Base-by-base conservation (phyloP, 2,113 vertebrate species). In the Vidua chalybeata region DNA sequence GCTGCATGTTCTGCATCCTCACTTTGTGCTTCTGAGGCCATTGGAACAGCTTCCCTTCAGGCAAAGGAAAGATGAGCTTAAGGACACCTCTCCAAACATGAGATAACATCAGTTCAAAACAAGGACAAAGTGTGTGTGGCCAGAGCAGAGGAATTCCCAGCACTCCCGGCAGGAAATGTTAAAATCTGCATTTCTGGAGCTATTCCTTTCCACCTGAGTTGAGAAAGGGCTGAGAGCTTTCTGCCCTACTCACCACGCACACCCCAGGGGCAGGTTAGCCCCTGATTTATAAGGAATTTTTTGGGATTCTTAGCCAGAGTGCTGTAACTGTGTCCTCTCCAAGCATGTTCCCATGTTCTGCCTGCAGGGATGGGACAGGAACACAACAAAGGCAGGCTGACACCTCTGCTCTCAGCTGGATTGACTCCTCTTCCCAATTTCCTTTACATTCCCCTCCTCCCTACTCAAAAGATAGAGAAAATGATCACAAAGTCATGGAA, bases 1-100 rank as follows among this genome's bases (percentile, higher is more conserved):
- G 49, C 2, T 35, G 56, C 68, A 77, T 9, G 27, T 27, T 69
- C 71, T 59, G 71, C 77, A 75, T 78, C 58, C 71, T 94, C 72
- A 5, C 67, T 58, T 54, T 78, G 84, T 48, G 77, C 73, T 56
- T 87, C 87, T 15, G 96, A 97, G 41, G 96, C 96, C 98, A 98
- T 98, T 79, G 11, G 16, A 52, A 46, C 27, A 52, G 75, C 61
- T 90, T 54, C 46, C 86, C 51, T 62, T 46, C n/a, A 63, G 77
- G 7, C 67, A 72, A 90, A 78, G 28, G 78, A n/a, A 52, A 33
- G 23, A 62, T 9, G 74, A 89, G 77, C 79, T 52, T 78, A 61
- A 77, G 58, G 35, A 90, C 48, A 93, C 11, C 39, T 27, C 64
- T 66, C 13, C 26, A 88, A 56, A 64, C 49, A 28, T 11, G 15